Percentiles rank a stretch among this genome's conserved stretches.
Conservation (phyloP, 2,888 invertebrate species). For the Melolontha melolontha region DNA sequence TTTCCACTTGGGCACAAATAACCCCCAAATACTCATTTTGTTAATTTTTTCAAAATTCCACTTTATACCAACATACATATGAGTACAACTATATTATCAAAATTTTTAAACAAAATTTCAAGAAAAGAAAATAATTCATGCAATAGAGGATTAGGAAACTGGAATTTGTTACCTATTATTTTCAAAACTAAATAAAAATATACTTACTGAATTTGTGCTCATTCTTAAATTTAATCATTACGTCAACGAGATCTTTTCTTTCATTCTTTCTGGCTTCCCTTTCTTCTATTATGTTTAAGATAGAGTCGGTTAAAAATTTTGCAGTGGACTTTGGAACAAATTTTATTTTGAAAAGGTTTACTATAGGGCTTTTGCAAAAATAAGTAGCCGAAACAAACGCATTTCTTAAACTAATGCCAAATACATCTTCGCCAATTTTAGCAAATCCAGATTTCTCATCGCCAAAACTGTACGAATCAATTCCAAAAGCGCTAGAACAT, state of each 20-base stretch:
- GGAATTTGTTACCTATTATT: too few species aligned
- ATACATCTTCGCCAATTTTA: slow-evolving; percentile 54
- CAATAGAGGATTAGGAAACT: too few species aligned
- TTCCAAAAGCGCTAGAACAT: slow-evolving; percentile 65
- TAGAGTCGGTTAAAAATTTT: slow-evolving; percentile 57
- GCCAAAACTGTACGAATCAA: slow-evolving; percentile 62
- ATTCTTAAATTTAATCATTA: slow-evolving; percentile 59
- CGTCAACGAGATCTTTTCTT: slow-evolving; percentile 65
- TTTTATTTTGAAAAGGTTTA: slow-evolving; percentile 57
- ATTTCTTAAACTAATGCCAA: background rate
- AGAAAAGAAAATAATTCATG: too few species aligned
- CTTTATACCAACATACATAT: too few species aligned
- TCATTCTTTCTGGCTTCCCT: slow-evolving; percentile 55
- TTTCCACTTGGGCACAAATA: too few species aligned
- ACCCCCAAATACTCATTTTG: too few species aligned
- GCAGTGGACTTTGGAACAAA: slow-evolving; percentile 57
- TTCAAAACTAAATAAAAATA: too few species aligned
- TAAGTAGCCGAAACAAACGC: background rate
- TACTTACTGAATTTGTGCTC: slow-evolving; percentile 50
- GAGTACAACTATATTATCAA: too few species aligned
- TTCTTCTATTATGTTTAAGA: slow-evolving; percentile 57
- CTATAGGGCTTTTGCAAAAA: slow-evolving; percentile 48
- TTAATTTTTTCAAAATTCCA: too few species aligned
- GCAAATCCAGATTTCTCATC: slow-evolving; percentile 61
- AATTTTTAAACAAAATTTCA: too few species aligned